Evolutionary conservation across 2,888 invertebrate genomes (phyloP).

Genomic region (Osmoderma eremita): DNA sequence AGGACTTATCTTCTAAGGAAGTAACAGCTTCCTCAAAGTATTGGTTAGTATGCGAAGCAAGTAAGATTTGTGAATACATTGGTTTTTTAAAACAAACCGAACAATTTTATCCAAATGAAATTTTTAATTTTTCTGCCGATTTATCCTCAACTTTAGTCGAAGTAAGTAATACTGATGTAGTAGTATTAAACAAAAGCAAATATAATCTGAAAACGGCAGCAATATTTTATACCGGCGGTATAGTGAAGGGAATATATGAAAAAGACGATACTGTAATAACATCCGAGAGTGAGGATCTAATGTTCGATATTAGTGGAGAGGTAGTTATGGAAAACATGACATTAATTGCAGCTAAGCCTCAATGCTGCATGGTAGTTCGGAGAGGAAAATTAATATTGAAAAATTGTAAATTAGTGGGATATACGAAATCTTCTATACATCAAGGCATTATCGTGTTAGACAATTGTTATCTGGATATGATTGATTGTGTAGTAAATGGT

Average conservation of each 20-base stretch:
- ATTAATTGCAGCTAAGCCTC: slow-evolving; percentile 66
- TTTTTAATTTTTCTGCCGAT: slow-evolving; percentile 62
- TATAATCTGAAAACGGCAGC: slow-evolving; percentile 66
- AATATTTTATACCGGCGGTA: slow-evolving; percentile 66
- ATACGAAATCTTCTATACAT: slow-evolving; percentile 66
- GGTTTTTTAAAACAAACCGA: slow-evolving; percentile 63
- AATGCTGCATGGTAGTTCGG: slow-evolving; percentile 66
- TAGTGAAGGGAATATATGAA: slow-evolving; percentile 54
- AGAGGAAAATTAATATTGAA: slow-evolving; percentile 64
- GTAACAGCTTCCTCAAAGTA: slow-evolving; percentile 52
- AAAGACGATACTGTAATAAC: slow-evolving; percentile 56
- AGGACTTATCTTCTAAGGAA: slow-evolving; percentile 39
- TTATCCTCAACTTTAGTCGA: slow-evolving; percentile 62
- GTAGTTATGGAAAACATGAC: slow-evolving; percentile 67
- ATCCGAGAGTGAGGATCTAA: slow-evolving; percentile 65
- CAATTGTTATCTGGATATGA: slow-evolving; percentile 62
- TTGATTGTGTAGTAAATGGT: slow-evolving; percentile 65
- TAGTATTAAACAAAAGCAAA: slow-evolving; percentile 65
- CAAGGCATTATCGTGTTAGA: slow-evolving; percentile 67
- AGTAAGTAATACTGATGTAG: slow-evolving; percentile 63
- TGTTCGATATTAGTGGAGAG: slow-evolving; percentile 67
- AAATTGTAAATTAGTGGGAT: slow-evolving; percentile 66
- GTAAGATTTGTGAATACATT: slow-evolving; percentile 64
- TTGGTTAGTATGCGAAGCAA: slow-evolving; percentile 65
- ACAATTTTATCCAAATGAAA: slow-evolving; percentile 58